Percentiles rank a stretch among this genome's conserved stretches.
phyloP scores from a whole-genome alignment of 2,113 vertebrate genomes.

The Solenodon paradoxus region DNA sequence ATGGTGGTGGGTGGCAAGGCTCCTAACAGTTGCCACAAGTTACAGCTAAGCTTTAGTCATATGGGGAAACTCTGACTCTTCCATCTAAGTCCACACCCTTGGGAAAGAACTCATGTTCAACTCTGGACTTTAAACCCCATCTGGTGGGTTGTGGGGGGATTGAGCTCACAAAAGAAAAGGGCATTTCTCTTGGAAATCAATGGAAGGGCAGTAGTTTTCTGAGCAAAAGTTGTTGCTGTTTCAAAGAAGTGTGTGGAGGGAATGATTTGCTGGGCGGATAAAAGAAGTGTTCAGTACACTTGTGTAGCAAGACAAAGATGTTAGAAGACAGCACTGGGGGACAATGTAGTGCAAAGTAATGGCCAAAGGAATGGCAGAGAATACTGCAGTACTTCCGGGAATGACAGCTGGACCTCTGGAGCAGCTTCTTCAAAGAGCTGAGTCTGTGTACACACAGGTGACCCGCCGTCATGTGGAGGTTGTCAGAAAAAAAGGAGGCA shows the following conservation, averaged over 20 bases:
- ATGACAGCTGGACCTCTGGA: neutral
- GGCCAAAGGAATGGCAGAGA: neutral
- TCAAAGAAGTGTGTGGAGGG: neutral
- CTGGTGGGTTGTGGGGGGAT: neutral
- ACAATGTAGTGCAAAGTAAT: accelerated
- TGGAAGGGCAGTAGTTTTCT: neutral
- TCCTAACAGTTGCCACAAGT: neutral
- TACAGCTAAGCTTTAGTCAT: neutral
- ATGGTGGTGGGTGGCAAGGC: neutral
- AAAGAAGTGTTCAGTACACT: neutral
- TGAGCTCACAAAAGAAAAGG: neutral
- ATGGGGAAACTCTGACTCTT: neutral
- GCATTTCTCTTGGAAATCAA: neutral
- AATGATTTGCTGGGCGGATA: neutral
- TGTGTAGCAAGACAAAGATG: neutral
- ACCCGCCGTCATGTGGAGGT: neutral
- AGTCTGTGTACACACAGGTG: neutral
- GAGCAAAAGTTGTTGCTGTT: neutral
- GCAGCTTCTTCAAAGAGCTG: neutral
- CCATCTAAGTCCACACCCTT: neutral
- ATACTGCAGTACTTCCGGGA: neutral
- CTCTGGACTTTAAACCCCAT: neutral
- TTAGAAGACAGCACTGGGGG: neutral
- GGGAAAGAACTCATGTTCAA: neutral
- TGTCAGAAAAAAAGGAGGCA: neutral